phyloP scores from a whole-genome alignment of 2,113 vertebrate species.

The Larimichthys crocea region DNA sequence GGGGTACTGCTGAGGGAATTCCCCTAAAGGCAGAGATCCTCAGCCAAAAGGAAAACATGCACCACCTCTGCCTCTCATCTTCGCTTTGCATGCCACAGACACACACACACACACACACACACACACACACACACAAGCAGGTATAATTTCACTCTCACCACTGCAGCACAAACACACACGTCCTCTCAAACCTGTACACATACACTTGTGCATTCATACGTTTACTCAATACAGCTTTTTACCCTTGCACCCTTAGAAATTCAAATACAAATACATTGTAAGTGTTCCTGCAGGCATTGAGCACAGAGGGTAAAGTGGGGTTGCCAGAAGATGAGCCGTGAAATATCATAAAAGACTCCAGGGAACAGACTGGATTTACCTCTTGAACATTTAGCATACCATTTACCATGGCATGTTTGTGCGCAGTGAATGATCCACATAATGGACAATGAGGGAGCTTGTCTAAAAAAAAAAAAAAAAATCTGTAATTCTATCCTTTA shows the following conservation, averaged over 20 bases:
- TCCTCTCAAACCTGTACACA: slow-evolving; percentile 2
- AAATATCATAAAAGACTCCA: slow-evolving; percentile 42
- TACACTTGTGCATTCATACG: slow-evolving; percentile 32
- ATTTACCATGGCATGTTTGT: slow-evolving; percentile 41
- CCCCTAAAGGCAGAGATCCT: slow-evolving; percentile 63
- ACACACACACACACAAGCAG: slow-evolving; percentile 13
- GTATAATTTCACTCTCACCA: background rate
- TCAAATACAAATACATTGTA: slow-evolving; percentile 41
- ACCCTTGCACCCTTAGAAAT: slow-evolving; percentile 11
- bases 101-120: slow-evolving; percentile 34
- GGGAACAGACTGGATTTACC: slow-evolving; percentile 22
- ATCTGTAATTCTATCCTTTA: slow-evolving; percentile 1
- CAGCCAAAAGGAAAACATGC: slow-evolving; percentile 63
- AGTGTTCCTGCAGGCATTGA: slow-evolving; percentile 42
- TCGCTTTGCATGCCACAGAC: slow-evolving; percentile 43
- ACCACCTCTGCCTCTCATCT: slow-evolving; percentile 60
- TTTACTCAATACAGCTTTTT: slow-evolving; percentile 16
- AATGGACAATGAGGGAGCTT: slow-evolving; percentile 23
- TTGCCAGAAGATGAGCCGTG: slow-evolving; percentile 55
- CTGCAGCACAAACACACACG: background rate
- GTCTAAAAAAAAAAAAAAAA: background rate
- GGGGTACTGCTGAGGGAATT: slow-evolving; percentile 39
- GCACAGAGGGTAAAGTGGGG: slow-evolving; percentile 27
- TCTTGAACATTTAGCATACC: slow-evolving; percentile 39
- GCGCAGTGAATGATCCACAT: slow-evolving; percentile 25